These are phyloP conservation scores for Atta texana DNA, from an alignment of 1,140 invertebrate species.

Conservation along the genomic window DNA sequence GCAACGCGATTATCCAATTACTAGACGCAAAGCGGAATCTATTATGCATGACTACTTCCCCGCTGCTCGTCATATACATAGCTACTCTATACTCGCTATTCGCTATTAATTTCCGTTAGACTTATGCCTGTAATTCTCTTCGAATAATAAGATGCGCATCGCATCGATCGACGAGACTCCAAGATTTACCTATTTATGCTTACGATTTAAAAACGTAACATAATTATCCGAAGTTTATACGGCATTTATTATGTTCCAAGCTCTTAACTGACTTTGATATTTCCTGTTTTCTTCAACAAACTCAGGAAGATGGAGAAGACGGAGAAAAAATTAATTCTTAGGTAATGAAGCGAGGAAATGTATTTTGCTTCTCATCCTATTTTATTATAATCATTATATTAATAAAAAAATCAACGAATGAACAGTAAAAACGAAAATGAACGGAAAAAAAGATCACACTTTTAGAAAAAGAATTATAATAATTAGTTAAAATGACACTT, in stretches of 20 bases:
- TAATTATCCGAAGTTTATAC: background rate
- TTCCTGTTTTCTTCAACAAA: background rate
- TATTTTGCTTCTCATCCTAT: background rate
- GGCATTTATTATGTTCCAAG: background rate
- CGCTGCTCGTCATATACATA: conserved; percentile 9
- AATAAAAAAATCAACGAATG: background rate
- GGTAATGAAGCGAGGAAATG: background rate
- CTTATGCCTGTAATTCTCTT: conserved; percentile 52
- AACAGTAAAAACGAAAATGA: background rate
- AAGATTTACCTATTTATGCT: conserved; percentile 17
- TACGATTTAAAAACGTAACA: conserved; percentile 24
- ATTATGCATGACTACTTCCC: conserved; percentile 68
- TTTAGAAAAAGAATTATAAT: background rate
- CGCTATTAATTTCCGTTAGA: conserved; percentile 69
- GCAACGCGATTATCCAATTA: conserved; percentile 72
- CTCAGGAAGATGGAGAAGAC: background rate
- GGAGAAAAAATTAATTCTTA: background rate
- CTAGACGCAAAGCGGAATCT: conserved; percentile 68
- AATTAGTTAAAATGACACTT: conserved; percentile 4
- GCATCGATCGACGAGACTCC: conserved; percentile 21
- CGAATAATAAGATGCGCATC: conserved; percentile 50
- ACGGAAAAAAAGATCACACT: background rate
- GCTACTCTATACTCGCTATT: conserved; percentile 38
- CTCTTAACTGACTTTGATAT: conserved; percentile 7
- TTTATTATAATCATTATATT: background rate